Evolutionary conservation across 2,888 invertebrate genomes (phyloP), one percentile per base, ranked within the genome.

Genomic region (Cremastinae sp.): DNA sequence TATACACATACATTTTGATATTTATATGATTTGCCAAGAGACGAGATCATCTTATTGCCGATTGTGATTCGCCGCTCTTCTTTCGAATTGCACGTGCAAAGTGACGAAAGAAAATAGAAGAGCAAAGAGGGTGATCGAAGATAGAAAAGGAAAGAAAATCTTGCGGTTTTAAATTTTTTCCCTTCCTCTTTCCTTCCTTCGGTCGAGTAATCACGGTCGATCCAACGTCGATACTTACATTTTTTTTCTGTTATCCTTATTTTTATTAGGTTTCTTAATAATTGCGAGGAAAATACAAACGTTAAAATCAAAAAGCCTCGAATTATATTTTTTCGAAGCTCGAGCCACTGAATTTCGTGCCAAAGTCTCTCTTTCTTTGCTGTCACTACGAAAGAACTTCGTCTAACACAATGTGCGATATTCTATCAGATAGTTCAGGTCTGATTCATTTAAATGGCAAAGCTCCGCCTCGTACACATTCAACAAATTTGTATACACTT

Each of bases 41-140:
- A 56, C 55, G 28, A 43, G 39, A 64, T 73, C 64, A 65, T 69
- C 41, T 37, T 39, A 61, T 61, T 79, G 75, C 79, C 64, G 79
- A 85, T 83, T 85, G 83, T 81, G 78, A 83, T 83, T 81, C 83
- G 79, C 41, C 66, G 53, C 53, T 58, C 28, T 84, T 82, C 84
- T 81, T 85, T 81, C 84, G 87, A 86, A 87, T 87, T 86, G 86
- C 87, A 85, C 84, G 86, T 80, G 83, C 79, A 82, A 83, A 85
- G 62, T 12, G 56, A 56, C 35, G 78, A 80, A 75, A 22, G 51
- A 79, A 65, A 74, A 72, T 68, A 18, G 35, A 47, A 41, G 69
- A 41, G 37, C 4, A 58, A 2, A 49, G 28, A 59, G 18, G 47
- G 14, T n/a, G 45, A 14, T 12, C 43, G 49, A 22, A 55, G 39